Evolutionary conservation across 1,140 invertebrate species (phyloP), one percentile per base, ranked within the genome.

Genomic region (Asobara japonica): DNA sequence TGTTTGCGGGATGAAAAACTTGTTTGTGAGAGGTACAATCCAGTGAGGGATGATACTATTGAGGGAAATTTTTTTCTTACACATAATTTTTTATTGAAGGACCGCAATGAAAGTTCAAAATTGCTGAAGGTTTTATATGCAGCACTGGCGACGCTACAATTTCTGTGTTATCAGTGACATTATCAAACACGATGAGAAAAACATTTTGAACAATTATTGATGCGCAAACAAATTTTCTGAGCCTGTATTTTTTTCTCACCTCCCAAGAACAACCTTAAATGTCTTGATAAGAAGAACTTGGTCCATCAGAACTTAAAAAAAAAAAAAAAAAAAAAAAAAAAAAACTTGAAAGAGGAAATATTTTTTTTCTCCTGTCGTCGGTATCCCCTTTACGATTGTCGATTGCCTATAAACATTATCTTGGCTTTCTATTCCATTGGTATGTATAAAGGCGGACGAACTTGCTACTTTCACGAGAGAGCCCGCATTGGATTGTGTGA

Each of bases 341-440:
- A 16, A 45, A 45, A 45, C 13, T 5, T 45, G n/a, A 45, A 45
- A n/a, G 18, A 16, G n/a, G n/a, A 13, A 45, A n/a, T n/a, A n/a
- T n/a, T 27, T 18, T 62, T 27, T 62, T 56, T 56, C 29, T 62
- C 29, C 31, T 62, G 60, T 62, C 60, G 51, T 60, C 25, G 60
- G 60, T 62, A 29, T 62, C 27, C 60, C 75, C 73, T 83, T 83
- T 79, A 81, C 77, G 80, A 83, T 84, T 83, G 27, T 78, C 79
- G 82, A 84, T 84, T 79, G 78, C 71, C 82, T 82, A 79, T 83
- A 84, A 84, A 82, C 76, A 79, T 84, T 80, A 82, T 82, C 76
- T 67, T 66, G 70, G 68, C 67, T 78, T 78, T 80, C 77, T 80
- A 78, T 77, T 78, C 74, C 65, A 78, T 78, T 75, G 75, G 74